phyloP scores from a whole-genome alignment of 2,888 invertebrate genomes.

The Coelopa pilipes region DNA sequence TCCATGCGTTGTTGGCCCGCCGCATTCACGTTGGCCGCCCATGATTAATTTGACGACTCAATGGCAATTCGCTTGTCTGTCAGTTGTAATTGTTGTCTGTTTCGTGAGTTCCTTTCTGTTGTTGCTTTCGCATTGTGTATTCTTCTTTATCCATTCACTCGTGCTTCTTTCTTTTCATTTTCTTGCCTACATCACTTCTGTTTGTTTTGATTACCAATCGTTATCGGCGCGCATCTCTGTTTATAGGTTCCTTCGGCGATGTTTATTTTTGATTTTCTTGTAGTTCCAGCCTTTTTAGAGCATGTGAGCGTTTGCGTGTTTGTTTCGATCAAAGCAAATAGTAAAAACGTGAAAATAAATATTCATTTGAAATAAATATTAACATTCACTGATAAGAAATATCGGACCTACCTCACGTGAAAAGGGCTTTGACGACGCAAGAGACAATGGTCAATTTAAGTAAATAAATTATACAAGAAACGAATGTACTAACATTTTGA shows the following conservation, averaged over 20 bases:
- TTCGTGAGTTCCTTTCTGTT: neutral
- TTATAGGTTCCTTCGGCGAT: neutral
- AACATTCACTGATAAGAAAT: neutral
- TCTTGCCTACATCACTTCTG: neutral
- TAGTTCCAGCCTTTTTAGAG: neutral
- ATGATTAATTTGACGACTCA: neutral
- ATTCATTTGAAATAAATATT: neutral
- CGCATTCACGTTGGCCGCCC: neutral
- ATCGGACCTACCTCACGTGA: neutral
- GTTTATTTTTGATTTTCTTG: conserved; percentile 5
- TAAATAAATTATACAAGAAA: no score
- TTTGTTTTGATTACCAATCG: conserved; percentile 17
- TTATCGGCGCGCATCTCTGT: neutral
- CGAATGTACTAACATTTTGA: no score
- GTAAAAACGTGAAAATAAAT: conserved; percentile 1
- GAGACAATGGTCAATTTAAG: no score
- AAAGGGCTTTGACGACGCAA: no score
- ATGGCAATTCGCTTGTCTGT: conserved; percentile 11
- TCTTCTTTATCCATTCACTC: no score
- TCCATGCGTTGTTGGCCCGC: no score
- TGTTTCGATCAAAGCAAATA: neutral
- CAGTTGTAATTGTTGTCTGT: conserved; percentile 10
- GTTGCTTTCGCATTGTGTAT: no score
- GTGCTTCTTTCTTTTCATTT: neutral
- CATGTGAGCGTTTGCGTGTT: neutral